phyloP scores from a whole-genome alignment of 64 coral and sea anemone species.

The Montipora efflorescens region DNA sequence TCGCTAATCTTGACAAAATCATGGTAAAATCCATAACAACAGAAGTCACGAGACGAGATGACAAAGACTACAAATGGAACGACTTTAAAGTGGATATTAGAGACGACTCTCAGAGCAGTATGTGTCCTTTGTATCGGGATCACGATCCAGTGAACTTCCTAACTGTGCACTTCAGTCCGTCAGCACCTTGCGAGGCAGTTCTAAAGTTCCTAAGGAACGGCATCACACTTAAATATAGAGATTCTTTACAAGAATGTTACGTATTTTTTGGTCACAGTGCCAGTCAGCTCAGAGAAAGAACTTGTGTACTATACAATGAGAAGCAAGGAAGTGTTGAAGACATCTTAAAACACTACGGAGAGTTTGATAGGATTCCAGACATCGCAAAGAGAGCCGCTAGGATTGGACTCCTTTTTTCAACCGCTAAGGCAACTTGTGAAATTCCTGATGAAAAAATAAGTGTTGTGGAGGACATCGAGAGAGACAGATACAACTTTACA shows the following conservation, averaged over 20 bases:
- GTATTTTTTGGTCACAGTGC: conserved; percentile 88
- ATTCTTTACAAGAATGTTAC: conserved; percentile 37
- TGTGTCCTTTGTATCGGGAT: conserved; percentile 69
- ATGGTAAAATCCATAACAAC: conserved; percentile 59
- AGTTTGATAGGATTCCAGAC: conserved; percentile 71
- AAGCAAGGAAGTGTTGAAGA: conserved; percentile 57
- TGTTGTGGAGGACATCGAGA: conserved; percentile 54
- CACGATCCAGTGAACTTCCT: conserved; percentile 70
- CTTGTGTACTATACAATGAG: conserved; percentile 84
- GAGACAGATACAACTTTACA: conserved; percentile 85
- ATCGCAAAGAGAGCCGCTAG: conserved; percentile 85
- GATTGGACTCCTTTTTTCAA: conserved; percentile 83
- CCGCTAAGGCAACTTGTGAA: conserved; percentile 32
- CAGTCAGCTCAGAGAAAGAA: conserved; percentile 75
- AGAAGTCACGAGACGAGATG: conserved; percentile 30
- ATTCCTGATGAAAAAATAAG: conserved; percentile 68
- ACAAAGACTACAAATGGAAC: conserved; percentile 45
- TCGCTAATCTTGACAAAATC: not conserved
- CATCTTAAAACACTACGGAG: conserved; percentile 64
- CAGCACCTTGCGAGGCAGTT: conserved; percentile 42
- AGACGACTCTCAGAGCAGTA: conserved; percentile 16
- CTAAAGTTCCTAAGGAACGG: conserved; percentile 62
- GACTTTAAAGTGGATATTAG: conserved; percentile 68
- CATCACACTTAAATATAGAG: conserved; percentile 37
- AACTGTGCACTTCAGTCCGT: conserved; percentile 46